Evolutionary conservation across 2,797 vertebrate species (phyloP), one percentile per base, ranked within the genome.

Genomic region (Enteromius viviparus): DNA sequence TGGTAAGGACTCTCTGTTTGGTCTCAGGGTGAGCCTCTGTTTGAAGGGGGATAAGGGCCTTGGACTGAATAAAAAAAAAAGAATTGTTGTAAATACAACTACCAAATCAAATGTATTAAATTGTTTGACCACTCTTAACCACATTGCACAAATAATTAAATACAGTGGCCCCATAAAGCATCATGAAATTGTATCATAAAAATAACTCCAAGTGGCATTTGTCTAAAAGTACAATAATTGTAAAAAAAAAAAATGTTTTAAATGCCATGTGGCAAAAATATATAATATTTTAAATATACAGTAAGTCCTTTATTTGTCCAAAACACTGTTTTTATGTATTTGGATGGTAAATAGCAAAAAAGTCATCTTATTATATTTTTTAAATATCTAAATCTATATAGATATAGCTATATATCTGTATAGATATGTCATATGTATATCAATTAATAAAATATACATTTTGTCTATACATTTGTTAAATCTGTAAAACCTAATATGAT

Each of bases 1-100:
- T 99, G 89, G 98, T 99, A 90, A 99, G 91, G 47, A 99, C 98
- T 85, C 97, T 96, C 94, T 98, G 97, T 93, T 99, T 99, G 90
- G 98, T 99, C 92, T 99, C 98, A 76, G 98, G 97, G 84, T 99
- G 97, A 42, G 97, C 98, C 92, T 99, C 98, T 2, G 97, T 99
- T 93, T 99, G 98, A 90, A 99, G 96, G 12, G 98, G 98, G 87
- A 99, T 99, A 90, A 99, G 96, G 68, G 98, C 97, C 95, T 99
- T 99, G 93, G 98, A 99, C 98, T 99, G 91, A 88, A 88, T 62
- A 88, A 55, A 71, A 74, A 74, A 70, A 26, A 37, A 37, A 34
- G 1, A 72, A 74, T 2, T 32, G 40, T 58, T 89, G 49, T 60
- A 87, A 74, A 84, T 55, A 69, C 32, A 76, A 21, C 49, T 29